phyloP scores from a whole-genome alignment of 2,888 invertebrate genomes.

The Amphimallon solstitiale region DNA sequence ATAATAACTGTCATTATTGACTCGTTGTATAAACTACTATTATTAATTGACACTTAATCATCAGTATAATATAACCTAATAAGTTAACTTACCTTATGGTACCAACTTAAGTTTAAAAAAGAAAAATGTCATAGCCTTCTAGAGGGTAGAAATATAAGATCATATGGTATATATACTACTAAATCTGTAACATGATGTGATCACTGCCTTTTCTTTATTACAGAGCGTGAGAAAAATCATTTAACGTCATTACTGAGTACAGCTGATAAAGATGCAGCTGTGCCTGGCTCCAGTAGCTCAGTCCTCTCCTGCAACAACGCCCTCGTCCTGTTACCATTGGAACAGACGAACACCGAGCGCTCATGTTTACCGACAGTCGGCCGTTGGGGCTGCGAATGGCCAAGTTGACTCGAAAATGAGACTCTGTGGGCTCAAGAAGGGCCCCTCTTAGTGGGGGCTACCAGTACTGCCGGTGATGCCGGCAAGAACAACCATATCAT shows the following conservation, averaged over 20 bases:
- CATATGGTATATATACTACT: too few species aligned
- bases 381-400: constrained; percentile 95
- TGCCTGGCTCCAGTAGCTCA: constrained; percentile 64
- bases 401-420: constrained; percentile 92
- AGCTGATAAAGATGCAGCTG: constrained; percentile 59
- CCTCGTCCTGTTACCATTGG: constrained; percentile 57
- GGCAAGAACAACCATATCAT: constrained; percentile 46
- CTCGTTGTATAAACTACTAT: too few species aligned
- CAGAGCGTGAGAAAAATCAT: constrained; percentile 79
- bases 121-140: too few species aligned
- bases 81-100: too few species aligned
- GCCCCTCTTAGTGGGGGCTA: constrained; percentile 58
- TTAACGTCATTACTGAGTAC: constrained; percentile 57
- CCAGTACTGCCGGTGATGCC: constrained; percentile 63
- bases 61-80: too few species aligned
- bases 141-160: too few species aligned
- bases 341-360: constrained; percentile 63
- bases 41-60: too few species aligned
- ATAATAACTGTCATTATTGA: too few species aligned
- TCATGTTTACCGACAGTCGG: constrained; percentile 83
- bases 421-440: constrained; percentile 63
- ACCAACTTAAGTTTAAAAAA: too few species aligned
- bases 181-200: not conserved
- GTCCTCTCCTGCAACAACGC: constrained; percentile 60
- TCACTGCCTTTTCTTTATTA: constrained; percentile 48